Conservation (phyloP, 1,140 invertebrate genomes). For the Steinernema feltiae region DNA sequence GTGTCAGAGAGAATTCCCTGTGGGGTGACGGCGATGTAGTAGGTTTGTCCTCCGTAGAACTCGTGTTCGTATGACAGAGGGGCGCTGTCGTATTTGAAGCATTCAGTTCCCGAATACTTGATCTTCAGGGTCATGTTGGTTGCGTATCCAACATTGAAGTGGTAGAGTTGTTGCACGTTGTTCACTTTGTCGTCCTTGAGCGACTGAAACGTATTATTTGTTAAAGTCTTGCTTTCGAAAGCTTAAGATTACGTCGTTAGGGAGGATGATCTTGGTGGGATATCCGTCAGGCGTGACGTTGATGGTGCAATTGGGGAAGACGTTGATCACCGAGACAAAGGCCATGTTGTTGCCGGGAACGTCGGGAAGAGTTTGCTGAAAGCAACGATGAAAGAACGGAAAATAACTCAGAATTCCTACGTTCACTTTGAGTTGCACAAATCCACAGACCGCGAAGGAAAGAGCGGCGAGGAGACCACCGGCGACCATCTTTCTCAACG, state of each 20-base stretch:
- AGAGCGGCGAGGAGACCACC: conserved; percentile 76
- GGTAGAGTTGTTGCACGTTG: not conserved
- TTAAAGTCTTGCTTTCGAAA: too few relatives aligned
- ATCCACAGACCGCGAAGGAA: conserved; percentile 78
- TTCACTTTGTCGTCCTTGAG: not conserved
- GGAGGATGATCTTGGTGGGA: not conserved
- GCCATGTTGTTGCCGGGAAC: not conserved
- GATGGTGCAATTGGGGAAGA: conserved; percentile 9
- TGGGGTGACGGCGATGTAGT: not conserved
- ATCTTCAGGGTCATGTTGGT: not conserved
- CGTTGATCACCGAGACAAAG: conserved; percentile 18
- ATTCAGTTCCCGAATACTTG: conserved; percentile 18
- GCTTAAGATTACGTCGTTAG: not conserved
- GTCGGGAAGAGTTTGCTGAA: conserved; percentile 19
- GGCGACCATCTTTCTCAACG: conserved; percentile 70
- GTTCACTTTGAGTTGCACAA: conserved; percentile 75
- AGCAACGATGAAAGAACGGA: not conserved
- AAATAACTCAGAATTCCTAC: conserved; percentile 48
- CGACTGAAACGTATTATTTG: not conserved
- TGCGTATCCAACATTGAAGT: not conserved
- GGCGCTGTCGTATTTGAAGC: not conserved
- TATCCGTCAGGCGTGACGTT: too few relatives aligned
- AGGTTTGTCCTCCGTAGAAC: not conserved
- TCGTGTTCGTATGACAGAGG: not conserved
- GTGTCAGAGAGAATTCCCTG: not conserved